phyloP scores from a whole-genome alignment of 2,888 invertebrate species.

The Rhodophaea formosa region DNA sequence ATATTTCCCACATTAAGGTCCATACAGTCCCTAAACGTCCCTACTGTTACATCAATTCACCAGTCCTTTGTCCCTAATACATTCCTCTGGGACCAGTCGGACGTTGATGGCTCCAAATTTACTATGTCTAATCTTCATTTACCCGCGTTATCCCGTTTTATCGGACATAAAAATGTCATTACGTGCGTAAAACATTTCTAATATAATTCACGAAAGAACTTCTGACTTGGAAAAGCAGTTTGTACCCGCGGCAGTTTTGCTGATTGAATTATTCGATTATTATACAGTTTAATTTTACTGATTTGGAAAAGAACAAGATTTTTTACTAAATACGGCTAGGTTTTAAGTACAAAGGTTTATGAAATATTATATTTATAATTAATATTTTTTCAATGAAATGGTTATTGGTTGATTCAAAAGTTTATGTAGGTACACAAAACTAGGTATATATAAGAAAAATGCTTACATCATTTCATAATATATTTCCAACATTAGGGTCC shows the following conservation, averaged over 20 bases:
- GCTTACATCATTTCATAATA: too few species aligned
- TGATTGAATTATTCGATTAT: too few species aligned
- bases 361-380: too few species aligned
- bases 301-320: too few species aligned
- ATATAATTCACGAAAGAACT: neutral
- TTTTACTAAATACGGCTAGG: too few species aligned
- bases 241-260: too few species aligned
- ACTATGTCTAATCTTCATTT: slow-evolving; percentile 2
- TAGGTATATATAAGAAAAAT: too few species aligned
- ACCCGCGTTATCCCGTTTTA: slow-evolving; percentile 4
- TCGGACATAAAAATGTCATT: slow-evolving; percentile 8
- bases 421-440: too few species aligned
- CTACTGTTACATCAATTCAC: neutral
- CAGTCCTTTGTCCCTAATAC: slow-evolving; percentile 2
- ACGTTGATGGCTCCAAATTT: slow-evolving; percentile 1
- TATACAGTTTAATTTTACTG: too few species aligned
- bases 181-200: slow-evolving; percentile 1
- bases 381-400: too few species aligned
- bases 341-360: too few species aligned
- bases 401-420: too few species aligned
- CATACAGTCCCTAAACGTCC: neutral
- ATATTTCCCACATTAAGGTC: neutral
- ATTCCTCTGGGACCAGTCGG: neutral
- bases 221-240: neutral
- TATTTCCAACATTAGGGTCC: neutral